Evolutionary conservation across 2,797 vertebrate genomes (phyloP).

Genomic region (Parauchenoglanis punctatus): DNA sequence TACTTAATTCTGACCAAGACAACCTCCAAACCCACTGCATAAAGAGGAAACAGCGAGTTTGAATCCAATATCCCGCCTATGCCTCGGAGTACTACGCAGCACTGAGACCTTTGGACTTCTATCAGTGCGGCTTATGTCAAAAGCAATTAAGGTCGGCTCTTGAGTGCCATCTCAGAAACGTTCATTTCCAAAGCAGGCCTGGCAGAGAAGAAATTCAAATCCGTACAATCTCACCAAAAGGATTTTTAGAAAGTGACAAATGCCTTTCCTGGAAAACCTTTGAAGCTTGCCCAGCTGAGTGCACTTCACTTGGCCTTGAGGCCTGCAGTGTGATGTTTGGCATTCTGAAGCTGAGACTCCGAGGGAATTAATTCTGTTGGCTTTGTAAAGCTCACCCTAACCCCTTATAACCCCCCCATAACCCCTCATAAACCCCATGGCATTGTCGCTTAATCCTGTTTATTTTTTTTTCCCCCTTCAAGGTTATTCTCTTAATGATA

Average conservation of each 20-base stretch:
- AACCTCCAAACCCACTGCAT: neutral
- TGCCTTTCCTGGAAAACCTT: constrained; percentile 1
- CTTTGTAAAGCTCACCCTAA: constrained; percentile 19
- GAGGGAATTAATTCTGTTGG: constrained; percentile 30
- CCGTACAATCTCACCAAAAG: constrained; percentile 37
- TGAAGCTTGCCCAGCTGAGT: constrained; percentile 9
- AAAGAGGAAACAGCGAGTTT: neutral
- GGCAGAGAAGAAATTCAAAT: constrained; percentile 39
- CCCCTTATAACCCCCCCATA: neutral
- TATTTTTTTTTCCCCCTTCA: constrained; percentile 6
- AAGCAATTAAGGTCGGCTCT: constrained; percentile 15
- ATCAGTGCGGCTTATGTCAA: constrained; percentile 28
- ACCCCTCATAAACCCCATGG: constrained; percentile 12
- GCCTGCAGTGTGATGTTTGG: neutral
- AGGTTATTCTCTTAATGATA: constrained; percentile 21
- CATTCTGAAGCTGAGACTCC: constrained; percentile 2
- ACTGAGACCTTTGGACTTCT: constrained; percentile 43
- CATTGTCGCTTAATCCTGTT: constrained; percentile 14
- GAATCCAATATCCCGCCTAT: neutral
- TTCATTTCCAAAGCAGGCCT: neutral
- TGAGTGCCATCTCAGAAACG: constrained; percentile 13
- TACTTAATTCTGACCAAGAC: neutral
- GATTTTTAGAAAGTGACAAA: constrained; percentile 29
- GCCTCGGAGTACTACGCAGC: neutral
- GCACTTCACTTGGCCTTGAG: constrained; percentile 22